Evolutionary conservation across 2,797 vertebrate species (phyloP), one percentile per base, ranked within the genome.

Genomic region (Galaxias olidus): DNA sequence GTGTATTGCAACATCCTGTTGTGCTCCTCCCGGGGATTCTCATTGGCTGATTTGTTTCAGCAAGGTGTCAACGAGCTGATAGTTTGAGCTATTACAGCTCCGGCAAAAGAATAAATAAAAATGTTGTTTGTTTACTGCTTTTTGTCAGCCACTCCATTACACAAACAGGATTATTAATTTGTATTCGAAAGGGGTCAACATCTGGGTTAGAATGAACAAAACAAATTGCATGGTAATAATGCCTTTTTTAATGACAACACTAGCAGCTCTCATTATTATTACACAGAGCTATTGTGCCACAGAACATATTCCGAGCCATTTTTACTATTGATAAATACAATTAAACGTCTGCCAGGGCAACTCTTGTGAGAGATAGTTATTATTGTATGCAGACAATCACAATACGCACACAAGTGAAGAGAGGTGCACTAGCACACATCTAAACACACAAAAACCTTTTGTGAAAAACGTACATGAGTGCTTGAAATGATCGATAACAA

Each of bases 141-240:
- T 63, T 0, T 78, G 80, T 79, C 83, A 87, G 80, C 68, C 54
- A 51, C 81, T 86, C 84, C 67, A 75, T 85, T 30, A 30, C 6
- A 30, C 83, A 75, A 63, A 62, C 48, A 15, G 68, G 63, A 81
- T 75, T 66, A 69, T 85, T 64, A 65, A 72, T 79, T 80, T 65
- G 67, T 56, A 65, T 72, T 71, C 68, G 67, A 72, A 74, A 66
- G 66, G 74, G 65, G 75, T 77, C 63, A 78, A 81, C 63, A 61
- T 79, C 65, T 75, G 20, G 45, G 65, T 73, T 69, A 64, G 68
- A 68, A 62, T 40, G 50, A 43, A 19, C 56, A 58, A 66, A 10
- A 54, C 18, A 63, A 59, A 30, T 30, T 30, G 30, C 30, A 30
- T 30, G 30, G 30, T 30, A 30, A 30, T 30, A 30, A 30, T 30